A percentile compares a stretch with the other conserved stretches of the same genome.
Evolutionary conservation across 2,888 invertebrate genomes (phyloP).

Genomic region (Endotricha flammealis): DNA sequence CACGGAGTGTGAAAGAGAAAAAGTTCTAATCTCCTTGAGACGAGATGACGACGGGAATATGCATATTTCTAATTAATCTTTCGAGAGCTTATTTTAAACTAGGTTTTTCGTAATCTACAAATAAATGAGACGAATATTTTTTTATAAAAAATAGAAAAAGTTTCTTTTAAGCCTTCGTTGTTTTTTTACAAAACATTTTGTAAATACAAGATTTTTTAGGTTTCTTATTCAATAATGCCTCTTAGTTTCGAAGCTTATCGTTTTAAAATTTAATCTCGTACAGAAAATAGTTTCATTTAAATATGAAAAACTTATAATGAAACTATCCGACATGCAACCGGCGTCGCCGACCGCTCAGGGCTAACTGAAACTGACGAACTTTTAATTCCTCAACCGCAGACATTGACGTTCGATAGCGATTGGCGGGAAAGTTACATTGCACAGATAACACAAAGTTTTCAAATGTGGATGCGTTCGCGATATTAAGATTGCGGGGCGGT

Average conservation of each 20-base stretch:
- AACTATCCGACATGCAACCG: constrained; percentile 33
- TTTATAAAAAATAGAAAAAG: too few species aligned
- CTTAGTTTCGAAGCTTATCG: too few species aligned
- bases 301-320: background rate
- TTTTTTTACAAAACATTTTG: too few species aligned
- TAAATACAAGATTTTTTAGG: too few species aligned
- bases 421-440: constrained; percentile 69
- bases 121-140: background rate
- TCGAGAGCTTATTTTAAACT: constrained; percentile 3
- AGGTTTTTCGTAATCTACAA: background rate
- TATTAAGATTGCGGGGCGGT: constrained; percentile 4
- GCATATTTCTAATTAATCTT: constrained; percentile 10
- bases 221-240: too few species aligned
- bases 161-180: too few species aligned
- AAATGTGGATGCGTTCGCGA: constrained; percentile 9
- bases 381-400: constrained; percentile 70
- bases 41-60: constrained; percentile 7
- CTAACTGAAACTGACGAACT: constrained; percentile 58
- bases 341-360: constrained; percentile 56
- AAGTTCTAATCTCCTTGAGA: constrained; percentile 22
- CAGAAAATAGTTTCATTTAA: too few species aligned
- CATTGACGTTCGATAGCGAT: constrained; percentile 63
- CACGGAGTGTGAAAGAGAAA: constrained; percentile 6
- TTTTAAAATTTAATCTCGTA: too few species aligned
- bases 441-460: constrained; percentile 51